These are phyloP conservation scores for Ceratina japonica DNA, from an alignment of 1,140 invertebrate genomes.

Conservation along the genomic window DNA sequence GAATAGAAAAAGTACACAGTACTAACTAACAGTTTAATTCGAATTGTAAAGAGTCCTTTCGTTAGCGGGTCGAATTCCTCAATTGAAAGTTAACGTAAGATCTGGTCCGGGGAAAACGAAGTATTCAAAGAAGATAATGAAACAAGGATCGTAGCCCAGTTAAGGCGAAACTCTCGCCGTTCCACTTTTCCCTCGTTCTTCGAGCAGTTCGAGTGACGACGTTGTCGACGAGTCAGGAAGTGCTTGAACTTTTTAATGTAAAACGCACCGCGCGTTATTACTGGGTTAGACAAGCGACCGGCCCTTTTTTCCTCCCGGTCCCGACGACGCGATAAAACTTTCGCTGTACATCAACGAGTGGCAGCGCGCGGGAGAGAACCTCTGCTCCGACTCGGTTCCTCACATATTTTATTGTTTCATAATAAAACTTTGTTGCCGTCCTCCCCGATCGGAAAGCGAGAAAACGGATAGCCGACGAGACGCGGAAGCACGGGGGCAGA, in stretches of 20 bases:
- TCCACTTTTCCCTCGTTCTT: slow-evolving; percentile 1
- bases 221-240: slow-evolving; percentile 58
- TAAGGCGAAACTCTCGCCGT: slow-evolving; percentile 14
- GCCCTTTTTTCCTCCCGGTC: slow-evolving; percentile 46
- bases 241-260: slow-evolving; percentile 72
- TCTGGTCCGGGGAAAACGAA: neutral
- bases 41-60: too few species aligned
- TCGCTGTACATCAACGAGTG: slow-evolving; percentile 73
- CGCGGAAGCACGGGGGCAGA: slow-evolving; percentile 13
- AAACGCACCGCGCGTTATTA: slow-evolving; percentile 74
- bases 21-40: too few species aligned
- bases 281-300: slow-evolving; percentile 54
- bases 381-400: slow-evolving; percentile 48
- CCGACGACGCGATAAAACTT: slow-evolving; percentile 75
- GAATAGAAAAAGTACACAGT: too few species aligned
- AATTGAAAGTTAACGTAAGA: neutral
- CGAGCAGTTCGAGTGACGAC: slow-evolving; percentile 15
- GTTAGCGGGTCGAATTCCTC: neutral
- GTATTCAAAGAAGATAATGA: slow-evolving; percentile 39
- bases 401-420: slow-evolving; percentile 79
- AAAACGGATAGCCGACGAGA: neutral
- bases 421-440: slow-evolving; percentile 73
- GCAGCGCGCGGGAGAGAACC: slow-evolving; percentile 5
- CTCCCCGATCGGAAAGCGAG: slow-evolving; percentile 64
- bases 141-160: slow-evolving; percentile 23